Evolutionary conservation across 2,113 vertebrate species (phyloP).

Genomic region (Lagopus muta): DNA sequence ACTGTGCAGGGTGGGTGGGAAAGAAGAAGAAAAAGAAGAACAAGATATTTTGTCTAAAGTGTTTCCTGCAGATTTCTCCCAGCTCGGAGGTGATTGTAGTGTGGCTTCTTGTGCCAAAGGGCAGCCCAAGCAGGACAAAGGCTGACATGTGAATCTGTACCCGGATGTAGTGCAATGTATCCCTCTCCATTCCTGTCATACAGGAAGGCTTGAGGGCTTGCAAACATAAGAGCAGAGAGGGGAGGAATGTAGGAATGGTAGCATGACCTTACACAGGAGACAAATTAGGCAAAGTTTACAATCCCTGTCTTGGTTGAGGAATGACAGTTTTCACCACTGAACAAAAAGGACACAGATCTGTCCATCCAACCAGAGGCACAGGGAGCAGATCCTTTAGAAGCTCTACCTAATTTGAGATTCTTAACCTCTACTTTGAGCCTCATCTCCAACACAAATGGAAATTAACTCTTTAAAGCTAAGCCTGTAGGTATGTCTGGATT

Average conservation of each 20-base stretch:
- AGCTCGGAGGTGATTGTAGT: neutral
- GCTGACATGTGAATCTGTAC: neutral
- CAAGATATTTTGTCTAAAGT: neutral
- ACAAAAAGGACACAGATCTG: neutral
- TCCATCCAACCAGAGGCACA: neutral
- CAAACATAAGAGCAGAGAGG: neutral
- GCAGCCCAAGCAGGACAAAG: neutral
- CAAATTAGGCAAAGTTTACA: slow-evolving; percentile 22
- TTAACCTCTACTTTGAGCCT: neutral
- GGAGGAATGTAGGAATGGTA: neutral
- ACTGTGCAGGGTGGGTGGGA: fast-evolving
- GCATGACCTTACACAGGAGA: neutral
- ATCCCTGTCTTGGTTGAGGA: neutral
- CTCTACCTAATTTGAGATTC: neutral
- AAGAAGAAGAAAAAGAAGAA: fast-evolving
- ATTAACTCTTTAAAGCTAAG: neutral
- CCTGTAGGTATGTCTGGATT: neutral
- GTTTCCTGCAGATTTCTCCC: neutral
- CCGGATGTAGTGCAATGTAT: neutral
- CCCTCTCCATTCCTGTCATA: neutral
- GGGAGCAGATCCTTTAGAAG: neutral
- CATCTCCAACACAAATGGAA: neutral
- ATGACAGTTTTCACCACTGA: neutral
- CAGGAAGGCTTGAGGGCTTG: slow-evolving; percentile 3
- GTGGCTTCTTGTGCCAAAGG: neutral